Conservation (phyloP, 2,888 invertebrate species). For the Troides oblongomaculatus region DNA sequence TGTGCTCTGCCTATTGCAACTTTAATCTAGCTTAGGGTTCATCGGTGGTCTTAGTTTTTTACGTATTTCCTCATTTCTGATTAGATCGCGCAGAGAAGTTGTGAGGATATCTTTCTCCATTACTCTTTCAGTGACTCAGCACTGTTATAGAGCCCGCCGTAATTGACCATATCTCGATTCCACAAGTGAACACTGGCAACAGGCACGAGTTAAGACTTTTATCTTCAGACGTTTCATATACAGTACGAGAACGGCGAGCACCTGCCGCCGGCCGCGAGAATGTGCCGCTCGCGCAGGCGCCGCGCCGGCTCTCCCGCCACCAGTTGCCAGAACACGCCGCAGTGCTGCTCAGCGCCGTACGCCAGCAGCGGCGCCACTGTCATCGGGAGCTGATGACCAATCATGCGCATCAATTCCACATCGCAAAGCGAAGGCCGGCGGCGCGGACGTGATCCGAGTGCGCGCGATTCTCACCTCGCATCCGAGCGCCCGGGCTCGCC, state of each 20-base stretch:
- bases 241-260: constrained; percentile 30
- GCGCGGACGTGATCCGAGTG: neutral
- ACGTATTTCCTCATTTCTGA: too few relatives aligned
- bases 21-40: too few relatives aligned
- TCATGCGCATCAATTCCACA: neutral
- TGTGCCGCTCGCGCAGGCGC: constrained; percentile 77
- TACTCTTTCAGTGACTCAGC: too few relatives aligned
- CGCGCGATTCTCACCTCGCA: constrained; percentile 80
- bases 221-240: too few relatives aligned
- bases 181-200: too few relatives aligned
- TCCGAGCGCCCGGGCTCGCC: constrained; percentile 86
- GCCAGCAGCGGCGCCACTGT: constrained; percentile 73
- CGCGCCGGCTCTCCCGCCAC: constrained; percentile 50
- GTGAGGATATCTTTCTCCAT: too few relatives aligned
- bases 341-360: constrained; percentile 75
- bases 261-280: constrained; percentile 93
- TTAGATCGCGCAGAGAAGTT: too few relatives aligned
- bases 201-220: too few relatives aligned
- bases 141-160: too few relatives aligned
- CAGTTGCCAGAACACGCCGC: constrained; percentile 82
- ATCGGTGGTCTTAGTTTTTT: too few relatives aligned
- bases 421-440: neutral
- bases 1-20: too few relatives aligned
- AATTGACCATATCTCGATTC: too few relatives aligned
- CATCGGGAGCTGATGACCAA: constrained; percentile 76